Conservation (phyloP, 2,888 invertebrate species). For the Omphaloscelis lunosa region DNA sequence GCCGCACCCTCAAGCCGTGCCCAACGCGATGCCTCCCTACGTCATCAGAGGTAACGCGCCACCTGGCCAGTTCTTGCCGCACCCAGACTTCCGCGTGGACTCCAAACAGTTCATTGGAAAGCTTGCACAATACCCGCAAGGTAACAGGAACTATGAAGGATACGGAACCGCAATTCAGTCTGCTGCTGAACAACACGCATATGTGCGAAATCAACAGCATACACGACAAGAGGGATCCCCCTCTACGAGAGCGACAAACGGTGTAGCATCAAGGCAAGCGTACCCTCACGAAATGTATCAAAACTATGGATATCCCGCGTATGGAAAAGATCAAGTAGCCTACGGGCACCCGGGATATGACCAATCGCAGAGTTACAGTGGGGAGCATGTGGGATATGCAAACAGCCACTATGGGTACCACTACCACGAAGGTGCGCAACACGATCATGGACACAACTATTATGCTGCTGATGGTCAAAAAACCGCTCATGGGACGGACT, state of each 20-base stretch:
- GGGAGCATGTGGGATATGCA: constrained; percentile 85
- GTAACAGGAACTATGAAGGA: constrained; percentile 84
- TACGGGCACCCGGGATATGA: constrained; percentile 91
- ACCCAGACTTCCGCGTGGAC: constrained; percentile 90
- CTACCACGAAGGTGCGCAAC: constrained; percentile 86
- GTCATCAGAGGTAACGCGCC: constrained; percentile 89
- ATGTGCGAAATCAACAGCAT: constrained; percentile 85
- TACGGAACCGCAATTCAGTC: constrained; percentile 81
- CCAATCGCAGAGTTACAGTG: constrained; percentile 84
- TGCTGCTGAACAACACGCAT: constrained; percentile 85
- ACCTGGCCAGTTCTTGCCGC: constrained; percentile 87
- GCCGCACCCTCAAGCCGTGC: constrained; percentile 91
- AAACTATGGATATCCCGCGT: constrained; percentile 89
- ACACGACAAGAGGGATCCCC: constrained; percentile 83
- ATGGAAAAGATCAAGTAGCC: constrained; percentile 88
- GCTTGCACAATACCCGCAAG: constrained; percentile 85
- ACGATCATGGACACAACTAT: constrained; percentile 85
- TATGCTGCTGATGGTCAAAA: constrained; percentile 89
- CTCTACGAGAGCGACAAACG: constrained; percentile 82
- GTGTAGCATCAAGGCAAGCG: constrained; percentile 81
- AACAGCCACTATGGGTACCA: constrained; percentile 89
- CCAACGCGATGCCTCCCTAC: constrained; percentile 91
- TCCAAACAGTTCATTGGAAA: constrained; percentile 88
- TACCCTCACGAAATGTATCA: constrained; percentile 89
- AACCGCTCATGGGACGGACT: constrained; percentile 87